Conservation (phyloP, 2,888 invertebrate species). For the Protula sp. region DNA sequence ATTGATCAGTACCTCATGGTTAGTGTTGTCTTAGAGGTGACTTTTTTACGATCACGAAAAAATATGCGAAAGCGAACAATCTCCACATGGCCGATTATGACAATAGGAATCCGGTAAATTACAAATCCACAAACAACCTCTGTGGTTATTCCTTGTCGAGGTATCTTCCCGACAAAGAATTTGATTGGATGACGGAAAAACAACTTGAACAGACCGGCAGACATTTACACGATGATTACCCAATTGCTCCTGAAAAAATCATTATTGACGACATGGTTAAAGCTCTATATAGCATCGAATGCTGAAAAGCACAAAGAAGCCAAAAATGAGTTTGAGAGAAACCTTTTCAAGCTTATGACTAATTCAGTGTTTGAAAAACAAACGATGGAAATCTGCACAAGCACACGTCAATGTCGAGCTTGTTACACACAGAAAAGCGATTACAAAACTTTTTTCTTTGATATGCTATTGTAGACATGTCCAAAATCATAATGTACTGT, state of each 20-base stretch:
- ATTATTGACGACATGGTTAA: too few relatives aligned
- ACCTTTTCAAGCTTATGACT: neutral
- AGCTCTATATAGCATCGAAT: too few relatives aligned
- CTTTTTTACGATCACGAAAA: neutral
- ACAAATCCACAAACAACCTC: neutral
- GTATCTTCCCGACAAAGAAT: neutral
- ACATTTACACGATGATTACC: neutral
- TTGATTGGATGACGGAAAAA: neutral
- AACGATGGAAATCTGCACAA: neutral
- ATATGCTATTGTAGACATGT: neutral
- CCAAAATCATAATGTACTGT: neutral
- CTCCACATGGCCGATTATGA: neutral
- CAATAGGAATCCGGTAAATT: neutral
- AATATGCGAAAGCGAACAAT: conserved; percentile 5
- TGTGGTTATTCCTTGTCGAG: neutral
- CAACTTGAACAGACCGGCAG: too few relatives aligned
- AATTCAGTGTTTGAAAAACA: neutral
- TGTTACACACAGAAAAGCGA: neutral
- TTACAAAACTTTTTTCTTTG: neutral
- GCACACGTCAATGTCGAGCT: neutral
- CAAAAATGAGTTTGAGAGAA: neutral
- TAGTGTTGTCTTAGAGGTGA: too few relatives aligned
- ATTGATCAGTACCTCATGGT: conserved; percentile 24
- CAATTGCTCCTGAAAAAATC: too few relatives aligned
- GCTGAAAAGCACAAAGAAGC: neutral